Evolutionary conservation across 2,113 vertebrate species (phyloP), one percentile per base, ranked within the genome.

Genomic region (Dicentrarchus labrax): DNA sequence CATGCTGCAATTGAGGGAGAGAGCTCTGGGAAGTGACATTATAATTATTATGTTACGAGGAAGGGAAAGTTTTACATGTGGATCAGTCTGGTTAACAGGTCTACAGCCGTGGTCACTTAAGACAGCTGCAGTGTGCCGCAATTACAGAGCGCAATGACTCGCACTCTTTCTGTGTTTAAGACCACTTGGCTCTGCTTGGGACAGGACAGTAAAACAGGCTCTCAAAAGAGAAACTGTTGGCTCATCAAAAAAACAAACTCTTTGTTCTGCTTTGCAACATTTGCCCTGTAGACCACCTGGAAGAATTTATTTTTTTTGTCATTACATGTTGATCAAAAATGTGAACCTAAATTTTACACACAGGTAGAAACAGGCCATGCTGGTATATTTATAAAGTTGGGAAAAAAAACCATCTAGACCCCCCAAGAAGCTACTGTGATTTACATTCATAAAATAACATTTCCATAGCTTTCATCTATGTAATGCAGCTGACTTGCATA

Each of bases 101-200:
- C 92, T 86, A 77, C 91, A 88, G 92, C 70, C 78, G 94, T 81
- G 94, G 94, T 94, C 92, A 88, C 88, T 84, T 83, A 88, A 84
- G 87, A 88, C 90, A 93, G 91, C 91, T 92, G 91, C 89, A 92
- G 87, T 86, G 87, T 80, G 84, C 84, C 74, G 60, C 92, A 95
- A 95, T 94, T 94, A 95, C 87, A 95, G 93, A 93, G 92, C 83
- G 76, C 88, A 74, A 73, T 93, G 93, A 94, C 83, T 94, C 87
- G 72, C 78, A 65, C 83, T 80, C 85, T 78, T 78, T 90, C 83
- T 85, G 72, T 87, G 89, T 88, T 89, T 88, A 67, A 87, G 86
- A 91, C 86, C 83, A 80, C 79, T 91, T 75, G 88, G 88, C 88
- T 88, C 61, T 39, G 54, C 68, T 86, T 0, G 0, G 54, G 62